Percentiles rank a stretch among this genome's conserved stretches.
Evolutionary conservation across 2,888 invertebrate species (phyloP).

Genomic region (Allygus modestus): DNA sequence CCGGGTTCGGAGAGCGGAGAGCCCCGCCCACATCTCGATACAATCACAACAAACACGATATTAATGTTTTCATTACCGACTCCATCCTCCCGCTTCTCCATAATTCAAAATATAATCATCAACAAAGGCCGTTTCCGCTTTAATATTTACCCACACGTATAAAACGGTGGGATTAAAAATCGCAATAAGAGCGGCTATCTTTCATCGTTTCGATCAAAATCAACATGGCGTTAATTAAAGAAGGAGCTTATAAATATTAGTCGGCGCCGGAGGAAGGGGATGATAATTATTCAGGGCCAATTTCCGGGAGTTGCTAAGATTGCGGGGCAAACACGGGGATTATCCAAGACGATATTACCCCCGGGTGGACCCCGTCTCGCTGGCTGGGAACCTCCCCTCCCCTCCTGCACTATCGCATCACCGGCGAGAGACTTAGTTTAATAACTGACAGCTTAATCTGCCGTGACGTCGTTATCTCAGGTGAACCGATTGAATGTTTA

Average conservation of each 20-base stretch:
- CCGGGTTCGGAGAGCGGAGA: not conserved
- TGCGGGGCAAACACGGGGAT: slow-evolving; percentile 51
- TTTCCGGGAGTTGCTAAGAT: slow-evolving; percentile 60
- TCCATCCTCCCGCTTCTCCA: slow-evolving; percentile 11
- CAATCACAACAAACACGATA: slow-evolving; percentile 55
- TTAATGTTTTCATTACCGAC: slow-evolving; percentile 57
- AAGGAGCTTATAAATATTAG: slow-evolving; percentile 57
- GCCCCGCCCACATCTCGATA: slow-evolving; percentile 35
- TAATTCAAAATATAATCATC: slow-evolving; percentile 49
- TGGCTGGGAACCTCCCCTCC: not conserved
- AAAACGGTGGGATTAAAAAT: slow-evolving; percentile 49
- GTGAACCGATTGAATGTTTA: slow-evolving; percentile 27
- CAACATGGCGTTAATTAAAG: slow-evolving; percentile 51
- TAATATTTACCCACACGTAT: slow-evolving; percentile 33
- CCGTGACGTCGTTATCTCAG: slow-evolving; percentile 20
- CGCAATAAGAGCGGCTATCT: slow-evolving; percentile 52
- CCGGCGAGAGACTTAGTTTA: slow-evolving; percentile 20
- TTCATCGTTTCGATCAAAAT: slow-evolving; percentile 34
- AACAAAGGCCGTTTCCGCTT: slow-evolving; percentile 36
- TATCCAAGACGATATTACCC: slow-evolving; percentile 38
- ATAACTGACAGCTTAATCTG: slow-evolving; percentile 24
- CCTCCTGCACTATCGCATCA: not conserved
- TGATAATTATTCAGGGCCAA: slow-evolving; percentile 61
- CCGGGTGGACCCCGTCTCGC: slow-evolving; percentile 14
- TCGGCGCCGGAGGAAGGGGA: slow-evolving; percentile 45